Evolutionary conservation across 2,888 invertebrate species (phyloP), one percentile per base, ranked within the genome.

Genomic region (Scaptomyza reducta): DNA sequence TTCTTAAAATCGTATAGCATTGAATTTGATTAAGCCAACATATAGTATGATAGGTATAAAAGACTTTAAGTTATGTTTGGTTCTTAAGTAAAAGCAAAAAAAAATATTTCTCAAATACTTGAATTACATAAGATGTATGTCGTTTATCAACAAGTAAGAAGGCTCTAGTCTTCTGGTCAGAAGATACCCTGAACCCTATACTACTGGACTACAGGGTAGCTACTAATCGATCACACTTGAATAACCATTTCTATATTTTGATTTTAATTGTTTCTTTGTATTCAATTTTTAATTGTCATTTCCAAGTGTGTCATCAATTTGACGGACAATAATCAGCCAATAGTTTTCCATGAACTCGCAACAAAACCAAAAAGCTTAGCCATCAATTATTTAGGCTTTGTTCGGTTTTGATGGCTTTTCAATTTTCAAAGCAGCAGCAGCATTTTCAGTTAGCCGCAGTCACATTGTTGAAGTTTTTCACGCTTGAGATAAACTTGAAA

Each of bases 401-500:
- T 42, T 35, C 29, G 13, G 13, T 54, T 63, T 59, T 53, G 33
- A 54, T 61, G 42, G 55, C 35, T 69, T 41, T 63, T 61, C 44
- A 56, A 55, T 66, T 67, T 56, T 47, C 31, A 10, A 27, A 41
- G 67, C 10, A 14, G 18, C 40, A 49, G 29, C 38, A 6, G 14
- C 38, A 13, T 11, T 9, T 7, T 7, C 11, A 11, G 33, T 3
- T 3, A 33, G 66, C 9, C 13, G 29, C 40, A 44, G 25, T 40
- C 49, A 25, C 49, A 25, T 50, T 53, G 45, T 42, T 31, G 38
- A 44, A 44, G 22, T 59, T 57, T 70, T 77, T 79, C 77, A 83
- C 80, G 86, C 73, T 73, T 82, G 86, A 79, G 63, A 65, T 70
- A 63, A 69, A 73, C 65, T 65, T 57, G 59, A 77, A 79, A 67